These are phyloP conservation scores for Ivindomyrus marchei DNA, from an alignment of 2,113 vertebrate genomes.

Conservation along the genomic window DNA sequence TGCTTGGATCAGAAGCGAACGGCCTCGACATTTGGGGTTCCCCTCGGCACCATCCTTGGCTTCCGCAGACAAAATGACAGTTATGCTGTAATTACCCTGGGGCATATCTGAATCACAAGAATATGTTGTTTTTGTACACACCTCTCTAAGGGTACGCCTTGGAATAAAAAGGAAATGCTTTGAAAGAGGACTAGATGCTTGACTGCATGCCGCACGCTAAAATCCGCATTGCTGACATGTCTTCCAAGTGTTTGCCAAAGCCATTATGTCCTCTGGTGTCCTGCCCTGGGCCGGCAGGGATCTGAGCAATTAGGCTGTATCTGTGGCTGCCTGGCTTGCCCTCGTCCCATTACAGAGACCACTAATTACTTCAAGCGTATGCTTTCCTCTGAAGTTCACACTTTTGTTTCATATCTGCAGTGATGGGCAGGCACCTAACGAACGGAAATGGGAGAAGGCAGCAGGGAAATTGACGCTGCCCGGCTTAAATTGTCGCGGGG, in stretches of 20 bases:
- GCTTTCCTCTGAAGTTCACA: constrained; percentile 35
- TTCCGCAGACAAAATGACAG: neutral
- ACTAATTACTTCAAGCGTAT: constrained; percentile 65
- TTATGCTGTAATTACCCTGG: neutral
- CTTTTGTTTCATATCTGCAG: constrained; percentile 38
- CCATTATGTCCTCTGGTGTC: constrained; percentile 54
- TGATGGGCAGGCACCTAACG: constrained; percentile 39
- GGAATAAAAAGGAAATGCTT: neutral
- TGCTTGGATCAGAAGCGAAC: neutral
- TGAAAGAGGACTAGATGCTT: neutral
- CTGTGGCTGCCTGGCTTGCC: constrained; percentile 58
- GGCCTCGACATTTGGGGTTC: neutral
- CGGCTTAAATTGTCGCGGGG: constrained; percentile 45
- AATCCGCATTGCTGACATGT: constrained; percentile 34
- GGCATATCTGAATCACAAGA: neutral
- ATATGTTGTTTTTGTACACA: neutral
- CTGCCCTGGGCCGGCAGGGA: constrained; percentile 54
- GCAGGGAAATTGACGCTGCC: constrained; percentile 51
- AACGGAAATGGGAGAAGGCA: constrained; percentile 13
- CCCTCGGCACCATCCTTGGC: neutral
- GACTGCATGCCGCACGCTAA: neutral
- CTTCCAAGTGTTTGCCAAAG: constrained; percentile 48
- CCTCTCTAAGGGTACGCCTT: neutral
- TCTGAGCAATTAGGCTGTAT: constrained; percentile 66
- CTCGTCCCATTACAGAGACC: constrained; percentile 65